Evolutionary conservation across 1,140 invertebrate genomes (phyloP).

Genomic region (Trichonephila clavata): DNA sequence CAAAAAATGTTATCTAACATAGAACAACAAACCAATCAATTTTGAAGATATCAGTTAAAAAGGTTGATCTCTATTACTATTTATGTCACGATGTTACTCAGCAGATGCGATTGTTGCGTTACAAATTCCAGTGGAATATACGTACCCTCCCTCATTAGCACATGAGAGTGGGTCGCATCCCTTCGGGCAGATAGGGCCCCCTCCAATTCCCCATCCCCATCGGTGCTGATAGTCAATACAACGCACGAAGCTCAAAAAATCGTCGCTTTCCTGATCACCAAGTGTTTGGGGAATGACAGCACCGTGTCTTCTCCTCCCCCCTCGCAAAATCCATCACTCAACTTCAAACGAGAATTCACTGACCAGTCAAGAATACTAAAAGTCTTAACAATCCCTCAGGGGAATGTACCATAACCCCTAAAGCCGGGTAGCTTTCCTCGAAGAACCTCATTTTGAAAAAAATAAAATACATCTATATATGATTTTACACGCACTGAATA

Average conservation of each 20-base stretch:
- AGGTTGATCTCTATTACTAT: not conserved
- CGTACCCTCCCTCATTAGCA: constrained; percentile 10
- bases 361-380: constrained; percentile 41
- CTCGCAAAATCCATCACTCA: constrained; percentile 45
- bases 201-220: not conserved
- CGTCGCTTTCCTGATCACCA: not conserved
- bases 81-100: not conserved
- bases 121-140: not conserved
- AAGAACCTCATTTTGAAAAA: not conserved
- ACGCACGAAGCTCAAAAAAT: not conserved
- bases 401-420: not conserved
- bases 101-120: not conserved
- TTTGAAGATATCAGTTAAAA: not conserved
- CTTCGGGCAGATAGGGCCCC: not conserved
- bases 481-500: constrained; percentile 39
- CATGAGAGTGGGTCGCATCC: not conserved
- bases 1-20: too few relatives aligned
- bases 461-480: not conserved
- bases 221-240: constrained; percentile 1
- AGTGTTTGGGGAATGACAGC: not conserved
- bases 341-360: constrained; percentile 50
- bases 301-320: not conserved
- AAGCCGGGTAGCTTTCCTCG: not conserved
- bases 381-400: constrained; percentile 12
- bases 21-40: too few relatives aligned